Conservation (phyloP, 1,140 invertebrate genomes). For the Musca vetustissima region DNA sequence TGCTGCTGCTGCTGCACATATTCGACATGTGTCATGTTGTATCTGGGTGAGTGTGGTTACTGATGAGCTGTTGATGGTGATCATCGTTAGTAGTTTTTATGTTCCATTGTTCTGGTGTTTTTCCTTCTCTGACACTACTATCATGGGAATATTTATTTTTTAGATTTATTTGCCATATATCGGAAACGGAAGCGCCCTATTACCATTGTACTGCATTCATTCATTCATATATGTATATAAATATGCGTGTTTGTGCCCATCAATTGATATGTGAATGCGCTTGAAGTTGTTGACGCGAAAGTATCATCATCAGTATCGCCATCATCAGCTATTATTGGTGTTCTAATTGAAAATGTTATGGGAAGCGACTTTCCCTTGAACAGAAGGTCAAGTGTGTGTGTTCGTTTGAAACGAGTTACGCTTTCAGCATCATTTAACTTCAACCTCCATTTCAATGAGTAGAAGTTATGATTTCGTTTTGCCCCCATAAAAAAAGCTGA, state of each 20-base stretch:
- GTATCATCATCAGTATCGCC: not conserved
- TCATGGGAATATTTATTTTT: constrained; percentile 16
- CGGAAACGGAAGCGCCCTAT: constrained; percentile 10
- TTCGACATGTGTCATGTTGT: not conserved
- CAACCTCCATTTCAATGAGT: too few relatives aligned
- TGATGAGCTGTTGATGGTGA: constrained; percentile 1
- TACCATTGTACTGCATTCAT: not conserved
- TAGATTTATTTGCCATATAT: not conserved
- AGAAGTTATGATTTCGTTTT: too few relatives aligned
- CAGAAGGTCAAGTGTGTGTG: constrained; percentile 12
- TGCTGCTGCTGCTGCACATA: not conserved
- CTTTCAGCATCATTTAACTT: too few relatives aligned
- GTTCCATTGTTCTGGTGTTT: too few relatives aligned
- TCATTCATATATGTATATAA: too few relatives aligned
- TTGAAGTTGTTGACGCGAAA: constrained; percentile 4
- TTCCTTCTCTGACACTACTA: not conserved
- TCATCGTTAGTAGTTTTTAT: too few relatives aligned
- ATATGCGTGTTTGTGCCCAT: not conserved
- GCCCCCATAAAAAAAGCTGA: too few relatives aligned
- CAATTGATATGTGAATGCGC: not conserved
- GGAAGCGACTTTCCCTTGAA: not conserved
- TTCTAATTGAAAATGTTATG: constrained; percentile 12
- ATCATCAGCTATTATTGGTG: too few relatives aligned
- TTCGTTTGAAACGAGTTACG: too few relatives aligned
- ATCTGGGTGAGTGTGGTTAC: not conserved